Conservation (phyloP, 2,888 invertebrate species). For the Drosophila nigricruria region DNA sequence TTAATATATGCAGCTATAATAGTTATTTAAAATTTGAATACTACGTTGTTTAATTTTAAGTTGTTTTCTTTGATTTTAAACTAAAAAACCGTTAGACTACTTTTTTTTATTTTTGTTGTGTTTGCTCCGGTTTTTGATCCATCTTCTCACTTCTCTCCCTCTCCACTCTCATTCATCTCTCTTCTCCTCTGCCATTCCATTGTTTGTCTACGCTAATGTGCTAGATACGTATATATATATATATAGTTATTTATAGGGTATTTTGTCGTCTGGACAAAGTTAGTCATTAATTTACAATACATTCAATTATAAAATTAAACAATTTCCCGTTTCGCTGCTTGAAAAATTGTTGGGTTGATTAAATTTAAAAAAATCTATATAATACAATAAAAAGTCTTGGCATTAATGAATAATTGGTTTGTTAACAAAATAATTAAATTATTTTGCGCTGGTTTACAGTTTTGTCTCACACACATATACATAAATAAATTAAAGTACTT, state of each 20-base stretch:
- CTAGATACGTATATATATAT: slow-evolving; percentile 60
- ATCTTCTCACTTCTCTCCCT: background rate
- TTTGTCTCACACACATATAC: slow-evolving; percentile 46
- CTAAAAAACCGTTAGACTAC: slow-evolving; percentile 66
- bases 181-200: slow-evolving; percentile 36
- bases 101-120: slow-evolving; percentile 39
- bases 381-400: slow-evolving; percentile 77
- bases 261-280: slow-evolving; percentile 25
- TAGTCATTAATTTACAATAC: slow-evolving; percentile 59
- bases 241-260: slow-evolving; percentile 56
- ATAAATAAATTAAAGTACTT: slow-evolving; percentile 56
- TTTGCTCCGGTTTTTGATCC: slow-evolving; percentile 30
- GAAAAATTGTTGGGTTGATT: slow-evolving; percentile 46
- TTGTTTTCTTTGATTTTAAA: slow-evolving; percentile 62
- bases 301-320: slow-evolving; percentile 59
- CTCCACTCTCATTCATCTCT: background rate
- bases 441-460: slow-evolving; percentile 79
- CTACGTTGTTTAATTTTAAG: slow-evolving; percentile 62
- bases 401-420: slow-evolving; percentile 62
- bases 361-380: slow-evolving; percentile 64
- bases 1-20: slow-evolving; percentile 76
- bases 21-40: slow-evolving; percentile 75
- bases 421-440: slow-evolving; percentile 82
- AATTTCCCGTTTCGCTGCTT: slow-evolving; percentile 42
- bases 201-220: slow-evolving; percentile 69